These are phyloP conservation scores for Rhimphoctona megacephalus DNA, from an alignment of 2,888 invertebrate genomes.

Conservation along the genomic window DNA sequence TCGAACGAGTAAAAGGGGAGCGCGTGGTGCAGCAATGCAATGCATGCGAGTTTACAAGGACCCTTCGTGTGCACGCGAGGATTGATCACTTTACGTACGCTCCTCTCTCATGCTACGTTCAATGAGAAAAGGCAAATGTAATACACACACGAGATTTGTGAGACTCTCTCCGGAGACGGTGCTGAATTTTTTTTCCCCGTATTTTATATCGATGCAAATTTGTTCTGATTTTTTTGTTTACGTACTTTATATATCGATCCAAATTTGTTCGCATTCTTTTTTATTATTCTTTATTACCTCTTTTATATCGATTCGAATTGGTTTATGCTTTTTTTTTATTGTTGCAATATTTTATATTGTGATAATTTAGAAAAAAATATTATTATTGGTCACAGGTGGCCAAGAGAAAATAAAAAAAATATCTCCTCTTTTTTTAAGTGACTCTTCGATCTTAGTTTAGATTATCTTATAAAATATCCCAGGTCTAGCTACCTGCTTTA, in stretches of 20 bases:
- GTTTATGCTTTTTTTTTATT: neutral
- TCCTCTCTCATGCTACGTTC: constrained; percentile 27
- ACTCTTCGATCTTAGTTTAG: constrained; percentile 11
- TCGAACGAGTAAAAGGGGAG: constrained; percentile 59
- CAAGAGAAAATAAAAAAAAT: neutral
- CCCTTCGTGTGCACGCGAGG: constrained; percentile 62
- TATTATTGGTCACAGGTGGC: neutral
- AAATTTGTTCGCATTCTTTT: neutral
- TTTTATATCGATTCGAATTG: neutral
- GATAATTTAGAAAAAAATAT: neutral
- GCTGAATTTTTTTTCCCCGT: constrained; percentile 8
- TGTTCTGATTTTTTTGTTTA: constrained; percentile 8
- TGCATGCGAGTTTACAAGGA: constrained; percentile 60
- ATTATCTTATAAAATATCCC: neutral
- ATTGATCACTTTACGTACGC: constrained; percentile 59
- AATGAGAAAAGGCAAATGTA: constrained; percentile 50
- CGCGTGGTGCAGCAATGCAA: constrained; percentile 34
- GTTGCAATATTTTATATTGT: neutral
- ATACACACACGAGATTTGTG: constrained; percentile 44
- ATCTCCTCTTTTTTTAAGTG: constrained; percentile 25
- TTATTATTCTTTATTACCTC: neutral
- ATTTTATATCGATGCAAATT: constrained; percentile 38
- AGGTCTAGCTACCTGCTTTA: constrained; percentile 15
- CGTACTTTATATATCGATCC: neutral
- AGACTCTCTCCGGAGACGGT: constrained; percentile 16